phyloP scores from a whole-genome alignment of 1,140 invertebrate genomes.

The Antheraea mylitta region DNA sequence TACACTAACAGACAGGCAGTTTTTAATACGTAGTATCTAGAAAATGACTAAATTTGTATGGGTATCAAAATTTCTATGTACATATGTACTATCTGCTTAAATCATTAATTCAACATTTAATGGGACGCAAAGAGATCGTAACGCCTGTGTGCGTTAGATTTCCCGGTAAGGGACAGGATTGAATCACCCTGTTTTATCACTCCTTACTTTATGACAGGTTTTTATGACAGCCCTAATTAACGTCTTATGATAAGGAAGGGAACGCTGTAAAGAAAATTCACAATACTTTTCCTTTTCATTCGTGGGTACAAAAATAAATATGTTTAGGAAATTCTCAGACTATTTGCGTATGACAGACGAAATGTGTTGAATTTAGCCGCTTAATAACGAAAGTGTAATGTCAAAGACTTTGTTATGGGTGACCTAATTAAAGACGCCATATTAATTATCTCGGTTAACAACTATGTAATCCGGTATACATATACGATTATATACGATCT shows the following conservation, averaged over 20 bases:
- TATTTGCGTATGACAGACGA: too few relatives aligned
- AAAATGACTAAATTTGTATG: not conserved
- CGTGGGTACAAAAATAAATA: not conserved
- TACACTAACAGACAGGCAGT: too few relatives aligned
- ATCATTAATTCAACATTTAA: not conserved
- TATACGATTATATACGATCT: too few relatives aligned
- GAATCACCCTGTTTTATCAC: slow-evolving; percentile 42
- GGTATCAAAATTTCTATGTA: too few relatives aligned
- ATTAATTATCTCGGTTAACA: too few relatives aligned
- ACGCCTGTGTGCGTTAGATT: not conserved
- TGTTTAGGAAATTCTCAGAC: too few relatives aligned
- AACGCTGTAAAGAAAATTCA: not conserved
- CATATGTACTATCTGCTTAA: not conserved
- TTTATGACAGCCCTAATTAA: slow-evolving; percentile 40
- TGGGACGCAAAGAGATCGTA: not conserved
- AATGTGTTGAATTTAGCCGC: too few relatives aligned
- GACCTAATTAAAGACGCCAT: too few relatives aligned
- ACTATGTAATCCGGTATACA: too few relatives aligned
- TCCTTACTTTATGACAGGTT: slow-evolving; percentile 36
- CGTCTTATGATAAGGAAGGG: slow-evolving; percentile 10
- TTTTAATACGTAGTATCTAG: not conserved
- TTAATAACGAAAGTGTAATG: too few relatives aligned
- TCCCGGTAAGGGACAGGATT: slow-evolving; percentile 23
- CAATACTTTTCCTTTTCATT: not conserved
- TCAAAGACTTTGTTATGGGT: too few relatives aligned